phyloP scores from a whole-genome alignment of 1,140 invertebrate genomes.

The Notospermus geniculatus region DNA sequence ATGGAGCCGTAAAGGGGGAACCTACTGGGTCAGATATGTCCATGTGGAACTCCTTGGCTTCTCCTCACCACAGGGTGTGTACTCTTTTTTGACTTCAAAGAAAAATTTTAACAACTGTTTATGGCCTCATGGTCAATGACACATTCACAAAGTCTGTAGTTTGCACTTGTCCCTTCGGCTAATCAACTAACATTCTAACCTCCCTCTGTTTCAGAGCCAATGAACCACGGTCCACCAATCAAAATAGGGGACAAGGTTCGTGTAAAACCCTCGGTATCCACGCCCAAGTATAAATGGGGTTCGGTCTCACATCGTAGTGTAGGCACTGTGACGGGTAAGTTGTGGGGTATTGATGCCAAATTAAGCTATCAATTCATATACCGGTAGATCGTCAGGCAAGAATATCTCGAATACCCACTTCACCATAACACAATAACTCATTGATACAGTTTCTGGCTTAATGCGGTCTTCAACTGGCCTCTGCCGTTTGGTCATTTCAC shows the following conservation, averaged over 20 bases:
- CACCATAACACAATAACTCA: no score
- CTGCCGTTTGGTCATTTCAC: no score
- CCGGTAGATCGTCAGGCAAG: no score
- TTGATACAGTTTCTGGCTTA: no score
- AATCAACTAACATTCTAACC: conserved; percentile 37
- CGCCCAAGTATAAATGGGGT: conserved; percentile 86
- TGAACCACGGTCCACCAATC: conserved; percentile 49
- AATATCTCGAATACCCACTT: no score
- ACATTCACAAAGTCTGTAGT: conserved; percentile 2
- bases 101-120: no score
- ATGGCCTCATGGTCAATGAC: no score
- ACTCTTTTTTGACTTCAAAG: no score
- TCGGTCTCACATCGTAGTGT: conserved; percentile 78
- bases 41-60: conserved; percentile 76
- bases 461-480: no score
- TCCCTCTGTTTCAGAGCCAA: no score
- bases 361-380: no score
- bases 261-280: conserved; percentile 64
- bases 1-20: conserved; percentile 81
- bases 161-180: conserved; percentile 5
- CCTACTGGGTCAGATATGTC: conserved; percentile 84
- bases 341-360: no score
- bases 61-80: conserved; percentile 53
- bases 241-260: conserved; percentile 79
- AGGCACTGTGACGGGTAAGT: conserved; percentile 73